A percentile compares a stretch with the other conserved stretches of the same genome.
These are phyloP conservation scores for Anas platyrhynchos DNA, from an alignment of 2,113 vertebrate species.

Conservation along the genomic window DNA sequence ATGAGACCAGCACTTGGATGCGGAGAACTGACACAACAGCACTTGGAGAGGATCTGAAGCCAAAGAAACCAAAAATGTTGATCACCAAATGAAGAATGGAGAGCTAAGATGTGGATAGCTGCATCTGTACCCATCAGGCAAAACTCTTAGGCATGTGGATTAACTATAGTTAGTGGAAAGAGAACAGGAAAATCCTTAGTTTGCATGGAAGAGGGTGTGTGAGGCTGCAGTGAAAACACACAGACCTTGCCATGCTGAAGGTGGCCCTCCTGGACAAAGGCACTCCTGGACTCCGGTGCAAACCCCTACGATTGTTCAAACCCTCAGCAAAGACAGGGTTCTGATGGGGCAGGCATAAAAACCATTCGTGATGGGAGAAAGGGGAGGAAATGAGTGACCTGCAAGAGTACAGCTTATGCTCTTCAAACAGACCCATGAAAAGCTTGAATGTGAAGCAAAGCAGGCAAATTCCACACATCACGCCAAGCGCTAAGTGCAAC, in stretches of 20 bases:
- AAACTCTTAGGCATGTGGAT: not conserved
- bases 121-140: not conserved
- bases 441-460: not conserved
- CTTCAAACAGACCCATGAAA: not conserved
- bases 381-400: not conserved
- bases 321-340: fast-evolving
- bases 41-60: not conserved
- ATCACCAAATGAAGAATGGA: not conserved
- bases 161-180: not conserved
- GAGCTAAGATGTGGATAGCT: not conserved
- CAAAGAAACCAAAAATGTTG: not conserved
- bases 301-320: not conserved
- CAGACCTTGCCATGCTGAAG: not conserved
- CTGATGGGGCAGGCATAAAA: not conserved
- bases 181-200: not conserved
- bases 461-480: not conserved
- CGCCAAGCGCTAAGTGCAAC: not conserved
- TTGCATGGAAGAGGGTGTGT: not conserved
- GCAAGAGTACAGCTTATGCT: not conserved
- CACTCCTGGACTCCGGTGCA: too few species aligned
- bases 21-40: not conserved
- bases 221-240: not conserved
- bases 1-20: fast-evolving
- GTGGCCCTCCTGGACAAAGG: not conserved
- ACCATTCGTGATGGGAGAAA: not conserved